Evolutionary conservation across 1,140 invertebrate species (phyloP), one percentile per base, ranked within the genome.

Genomic region (Holcopasites calliopsidis): DNA sequence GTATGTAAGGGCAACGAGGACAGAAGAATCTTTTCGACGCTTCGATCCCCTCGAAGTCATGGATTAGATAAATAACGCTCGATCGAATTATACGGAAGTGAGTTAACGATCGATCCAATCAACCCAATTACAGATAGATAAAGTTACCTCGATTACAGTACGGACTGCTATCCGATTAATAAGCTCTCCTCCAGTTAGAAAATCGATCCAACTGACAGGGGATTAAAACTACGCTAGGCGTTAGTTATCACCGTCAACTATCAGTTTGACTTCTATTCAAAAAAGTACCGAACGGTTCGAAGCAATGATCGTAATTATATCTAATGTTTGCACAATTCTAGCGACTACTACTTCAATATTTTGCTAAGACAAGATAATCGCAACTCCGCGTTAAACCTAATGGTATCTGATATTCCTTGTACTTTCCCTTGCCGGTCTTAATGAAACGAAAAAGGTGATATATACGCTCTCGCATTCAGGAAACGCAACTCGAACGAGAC

Each of bases 51-150:
- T 42, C 21, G 23, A 28, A 11, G 13, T 44, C 2, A 21, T 21
- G 23, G n/a, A 42, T 2, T 55, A 55, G 50, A 18, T 68, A 55
- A 68, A 55, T 68, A 52, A 23, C 31, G 10, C 21, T n/a, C 50
- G 49, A 54, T 47, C 38, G 26, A 72, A 50, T 62, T 72, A 72
- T 40, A 21, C 16, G 28, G 38, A 58, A 50, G 3, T 10, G 28
- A 73, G 21, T 73, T 44, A 65, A 65, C 28, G 38, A 23, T 44
- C 35, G 42, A 69, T 60, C 35, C 52, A 60, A 21, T 69, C 73
- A 65, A 58, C 28, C 54, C 62, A 75, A 75, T 69, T 68, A 69
- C 35, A 23, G 11, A 40, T 21, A 35, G 40, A 74, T 75, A 38
- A 69, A 69, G 44, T 75, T 40, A 23, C 60, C 55, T 65, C 71